These are phyloP conservation scores for Nephrocerus scutellatus DNA, from an alignment of 2,888 invertebrate genomes.

Conservation along the genomic window DNA sequence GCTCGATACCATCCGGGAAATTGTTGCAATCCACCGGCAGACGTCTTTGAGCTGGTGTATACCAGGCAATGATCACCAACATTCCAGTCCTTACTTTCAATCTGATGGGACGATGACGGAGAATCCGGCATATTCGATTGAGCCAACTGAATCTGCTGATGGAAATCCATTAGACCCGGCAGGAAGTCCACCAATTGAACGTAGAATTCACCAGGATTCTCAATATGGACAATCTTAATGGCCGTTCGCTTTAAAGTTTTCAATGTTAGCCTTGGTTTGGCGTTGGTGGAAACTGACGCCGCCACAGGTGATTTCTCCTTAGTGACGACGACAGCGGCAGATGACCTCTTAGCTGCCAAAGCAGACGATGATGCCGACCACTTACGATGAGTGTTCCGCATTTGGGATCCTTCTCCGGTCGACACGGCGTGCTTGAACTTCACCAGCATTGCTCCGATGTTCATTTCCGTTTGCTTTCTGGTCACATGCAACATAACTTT, in stretches of 20 bases:
- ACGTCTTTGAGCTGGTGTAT: conserved; percentile 46
- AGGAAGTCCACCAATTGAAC: conserved; percentile 51
- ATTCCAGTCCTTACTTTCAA: conserved; percentile 47
- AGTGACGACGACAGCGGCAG: background rate
- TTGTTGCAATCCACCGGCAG: conserved; percentile 44
- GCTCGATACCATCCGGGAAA: conserved; percentile 59
- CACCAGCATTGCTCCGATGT: conserved; percentile 53
- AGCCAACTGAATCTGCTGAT: conserved; percentile 50
- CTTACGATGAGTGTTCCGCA: background rate
- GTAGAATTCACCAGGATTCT: conserved; percentile 57
- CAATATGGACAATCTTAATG: conserved; percentile 49
- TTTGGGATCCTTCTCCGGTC: conserved; percentile 41
- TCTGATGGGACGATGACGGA: conserved; percentile 9
- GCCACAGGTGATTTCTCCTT: conserved; percentile 19
- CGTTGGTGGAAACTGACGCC: too few species aligned
- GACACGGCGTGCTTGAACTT: conserved; percentile 48
- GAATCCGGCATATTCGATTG: conserved; percentile 16
- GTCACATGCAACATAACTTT: conserved; percentile 47
- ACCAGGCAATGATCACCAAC: conserved; percentile 52
- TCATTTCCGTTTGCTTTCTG: conserved; percentile 40
- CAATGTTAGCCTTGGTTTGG: too few species aligned
- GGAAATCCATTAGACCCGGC: conserved; percentile 49
- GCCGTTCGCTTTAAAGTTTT: conserved; percentile 20
- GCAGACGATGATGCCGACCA: too few species aligned
- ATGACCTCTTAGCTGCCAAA: background rate